Evolutionary conservation across 53 echinoderm and acorn worm species (phyloP).

Genomic region (Paelopatides confundens): DNA sequence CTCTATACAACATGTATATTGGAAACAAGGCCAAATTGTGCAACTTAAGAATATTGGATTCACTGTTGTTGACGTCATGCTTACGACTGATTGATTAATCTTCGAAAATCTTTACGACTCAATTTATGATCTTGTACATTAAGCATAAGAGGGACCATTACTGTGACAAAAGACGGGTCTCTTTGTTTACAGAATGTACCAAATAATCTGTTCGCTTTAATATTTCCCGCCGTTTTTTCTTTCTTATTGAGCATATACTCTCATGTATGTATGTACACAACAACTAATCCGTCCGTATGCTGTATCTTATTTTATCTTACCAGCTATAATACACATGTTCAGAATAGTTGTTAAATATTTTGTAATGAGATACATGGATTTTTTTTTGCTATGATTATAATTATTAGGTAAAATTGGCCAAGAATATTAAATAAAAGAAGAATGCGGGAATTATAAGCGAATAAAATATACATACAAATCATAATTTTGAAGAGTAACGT

Average conservation of each 20-base stretch:
- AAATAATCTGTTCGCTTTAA: slow-evolving; percentile 20
- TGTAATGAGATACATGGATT: background rate
- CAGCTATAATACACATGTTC: no score
- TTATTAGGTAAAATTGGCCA: background rate
- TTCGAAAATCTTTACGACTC: background rate
- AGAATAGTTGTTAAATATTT: background rate
- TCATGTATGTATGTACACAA: no score
- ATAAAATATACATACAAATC: no score
- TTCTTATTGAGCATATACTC: no score
- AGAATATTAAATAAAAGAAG: background rate
- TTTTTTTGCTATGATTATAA: background rate
- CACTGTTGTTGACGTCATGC: slow-evolving; percentile 3
- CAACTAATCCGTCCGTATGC: no score
- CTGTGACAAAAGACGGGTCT: background rate
- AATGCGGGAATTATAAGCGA: background rate
- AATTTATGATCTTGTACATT: slow-evolving; percentile 7
- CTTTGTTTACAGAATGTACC: background rate
- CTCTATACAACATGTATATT: no score
- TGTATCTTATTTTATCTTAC: no score
- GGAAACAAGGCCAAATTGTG: background rate
- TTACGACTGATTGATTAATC: slow-evolving; percentile 7
- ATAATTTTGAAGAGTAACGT: no score
- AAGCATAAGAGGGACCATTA: slow-evolving; percentile 2
- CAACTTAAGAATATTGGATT: background rate
- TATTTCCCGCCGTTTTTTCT: background rate